phyloP scores from a whole-genome alignment of 2,888 invertebrate species.

The Cosmorhoe ocellata region DNA sequence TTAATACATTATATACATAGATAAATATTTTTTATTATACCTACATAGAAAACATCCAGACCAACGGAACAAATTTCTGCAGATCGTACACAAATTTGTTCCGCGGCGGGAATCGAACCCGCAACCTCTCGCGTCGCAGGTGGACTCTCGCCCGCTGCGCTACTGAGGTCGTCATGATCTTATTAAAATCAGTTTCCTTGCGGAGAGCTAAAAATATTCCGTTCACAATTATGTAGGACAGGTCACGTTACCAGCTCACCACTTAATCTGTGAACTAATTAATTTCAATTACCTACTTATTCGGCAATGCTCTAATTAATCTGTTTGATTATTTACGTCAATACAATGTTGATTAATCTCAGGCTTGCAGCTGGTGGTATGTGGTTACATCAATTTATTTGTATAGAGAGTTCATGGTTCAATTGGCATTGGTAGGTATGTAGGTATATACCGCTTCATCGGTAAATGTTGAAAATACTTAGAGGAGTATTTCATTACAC shows the following conservation, averaged over 20 bases:
- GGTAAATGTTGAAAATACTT: neutral
- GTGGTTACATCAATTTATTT: neutral
- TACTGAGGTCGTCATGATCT: too few relatives aligned
- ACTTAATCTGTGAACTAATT: slow-evolving; percentile 5
- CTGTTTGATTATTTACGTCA: slow-evolving; percentile 1
- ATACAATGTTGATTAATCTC: slow-evolving; percentile 8
- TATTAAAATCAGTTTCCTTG: too few relatives aligned
- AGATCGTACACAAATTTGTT: too few relatives aligned
- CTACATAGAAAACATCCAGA: too few relatives aligned
- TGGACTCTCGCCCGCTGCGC: too few relatives aligned
- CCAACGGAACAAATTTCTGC: too few relatives aligned
- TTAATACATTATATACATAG: too few relatives aligned
- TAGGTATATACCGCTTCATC: neutral
- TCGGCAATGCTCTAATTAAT: neutral
- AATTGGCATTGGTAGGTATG: neutral
- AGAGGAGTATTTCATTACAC: too few relatives aligned
- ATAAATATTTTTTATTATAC: too few relatives aligned
- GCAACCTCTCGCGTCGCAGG: too few relatives aligned
- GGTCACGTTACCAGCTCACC: neutral
- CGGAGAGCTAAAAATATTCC: neutral
- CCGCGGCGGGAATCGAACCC: too few relatives aligned
- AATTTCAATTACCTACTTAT: slow-evolving; percentile 3
- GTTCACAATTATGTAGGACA: neutral
- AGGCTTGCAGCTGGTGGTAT: neutral
- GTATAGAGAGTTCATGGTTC: neutral